Conservation (phyloP, 2,888 invertebrate species). For the Sarcophaga caerulescens region DNA sequence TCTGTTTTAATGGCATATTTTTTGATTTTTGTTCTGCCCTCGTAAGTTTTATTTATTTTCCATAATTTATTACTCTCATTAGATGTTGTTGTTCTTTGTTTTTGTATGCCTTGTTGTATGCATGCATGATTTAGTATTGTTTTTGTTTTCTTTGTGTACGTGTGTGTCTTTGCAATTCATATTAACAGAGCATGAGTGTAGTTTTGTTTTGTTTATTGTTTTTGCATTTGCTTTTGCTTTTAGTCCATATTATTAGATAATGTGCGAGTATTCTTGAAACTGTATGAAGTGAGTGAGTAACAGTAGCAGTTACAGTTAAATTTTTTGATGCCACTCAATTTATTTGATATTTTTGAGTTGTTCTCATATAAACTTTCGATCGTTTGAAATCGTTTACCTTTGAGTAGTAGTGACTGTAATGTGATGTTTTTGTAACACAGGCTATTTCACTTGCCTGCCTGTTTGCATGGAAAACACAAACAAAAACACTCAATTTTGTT, state of each 20-base stretch:
- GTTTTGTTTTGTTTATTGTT: conserved; percentile 1
- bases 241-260: not conserved
- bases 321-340: too few species aligned
- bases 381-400: too few species aligned
- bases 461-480: too few species aligned
- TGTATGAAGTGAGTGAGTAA: too few species aligned
- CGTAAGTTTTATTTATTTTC: not conserved
- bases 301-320: too few species aligned
- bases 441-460: too few species aligned
- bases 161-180: not conserved
- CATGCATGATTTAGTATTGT: not conserved
- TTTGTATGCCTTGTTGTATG: not conserved
- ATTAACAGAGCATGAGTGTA: conserved; percentile 12
- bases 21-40: not conserved
- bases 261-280: too few species aligned
- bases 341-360: too few species aligned
- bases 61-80: not conserved
- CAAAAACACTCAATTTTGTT: too few species aligned
- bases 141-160: not conserved
- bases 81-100: conserved; percentile 43
- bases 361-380: too few species aligned
- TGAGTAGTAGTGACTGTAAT: too few species aligned
- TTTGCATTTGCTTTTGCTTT: not conserved
- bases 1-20: not conserved
- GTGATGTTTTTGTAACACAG: too few species aligned